Evolutionary conservation across 2,888 invertebrate species (phyloP), one percentile per base, ranked within the genome.

Genomic region (Amiota minor): DNA sequence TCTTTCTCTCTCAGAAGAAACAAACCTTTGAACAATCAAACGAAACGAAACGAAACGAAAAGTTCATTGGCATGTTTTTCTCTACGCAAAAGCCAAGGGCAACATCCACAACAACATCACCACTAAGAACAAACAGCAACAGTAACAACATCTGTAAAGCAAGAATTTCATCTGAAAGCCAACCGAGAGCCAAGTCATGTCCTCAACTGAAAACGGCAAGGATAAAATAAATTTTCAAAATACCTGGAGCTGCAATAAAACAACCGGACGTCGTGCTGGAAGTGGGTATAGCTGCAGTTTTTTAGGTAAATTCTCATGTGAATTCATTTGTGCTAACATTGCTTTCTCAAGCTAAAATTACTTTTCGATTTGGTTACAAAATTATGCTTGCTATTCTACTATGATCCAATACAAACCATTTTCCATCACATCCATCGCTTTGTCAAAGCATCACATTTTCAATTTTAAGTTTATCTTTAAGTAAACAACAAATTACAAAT

Each of bases 281-380:
- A 89, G 85, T 86, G 89, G 89, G 78, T 85, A 88, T 86, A 89
- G 89, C 82, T 88, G 89, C 87, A 89, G 89, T 87, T 89, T 89
- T 80, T 87, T 89, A 88, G 89, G 89, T 89, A 88, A 85, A 79
- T 35, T 76, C 65, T 72, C 71, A 76, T 75, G 71, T 61, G 65
- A 35, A 69, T 55, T 69, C 55, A 69, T 45, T 23, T 47, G 47
- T 49, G 65, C 65, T 18, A 45, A 59, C 18, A 2, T 35, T 35
- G 35, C 35, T 35, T 35, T 35, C 35, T 35, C 2, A 35, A 35
- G 35, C 35, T 35, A 62, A 10, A 14, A 35, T 23, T 62, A 14
- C 65, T 35, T 65, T 4, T 10, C 8, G 10, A 47, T n/a, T 62
- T 45, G 45, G 62, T 45, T 45, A 45, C 18, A 68, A 55, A 20